Conservation (phyloP, 2,797 vertebrate genomes). For the Antrozous pallidus region DNA sequence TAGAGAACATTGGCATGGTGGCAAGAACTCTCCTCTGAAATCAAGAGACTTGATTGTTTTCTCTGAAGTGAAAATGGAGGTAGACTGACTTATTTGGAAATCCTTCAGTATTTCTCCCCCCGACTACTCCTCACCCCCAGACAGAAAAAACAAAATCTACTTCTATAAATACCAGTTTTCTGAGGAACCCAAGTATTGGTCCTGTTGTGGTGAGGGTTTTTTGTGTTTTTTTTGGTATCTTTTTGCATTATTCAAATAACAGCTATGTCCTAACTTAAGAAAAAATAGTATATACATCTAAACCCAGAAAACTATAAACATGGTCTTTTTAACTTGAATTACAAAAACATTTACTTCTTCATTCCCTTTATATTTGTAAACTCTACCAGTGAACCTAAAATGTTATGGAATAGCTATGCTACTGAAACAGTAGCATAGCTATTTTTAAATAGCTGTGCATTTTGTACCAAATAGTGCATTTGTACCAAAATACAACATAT, state of each 20-base stretch:
- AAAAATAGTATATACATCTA: neutral
- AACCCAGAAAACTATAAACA: slow-evolving; percentile 3
- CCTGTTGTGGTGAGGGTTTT: neutral
- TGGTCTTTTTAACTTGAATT: neutral
- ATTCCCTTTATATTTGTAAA: slow-evolving; percentile 2
- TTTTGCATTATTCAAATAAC: neutral
- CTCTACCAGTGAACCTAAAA: neutral
- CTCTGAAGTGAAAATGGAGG: neutral
- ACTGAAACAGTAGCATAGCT: neutral
- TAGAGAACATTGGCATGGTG: neutral
- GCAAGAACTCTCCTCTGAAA: neutral
- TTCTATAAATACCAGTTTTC: neutral
- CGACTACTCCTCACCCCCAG: rapidly evolving
- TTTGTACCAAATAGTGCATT: neutral
- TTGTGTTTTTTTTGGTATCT: neutral
- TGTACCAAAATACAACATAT: neutral
- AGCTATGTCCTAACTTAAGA: neutral
- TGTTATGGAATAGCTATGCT: slow-evolving; percentile 10
- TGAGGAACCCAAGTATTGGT: neutral
- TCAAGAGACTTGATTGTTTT: neutral
- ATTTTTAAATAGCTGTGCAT: slow-evolving; percentile 4
- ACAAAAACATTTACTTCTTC: neutral
- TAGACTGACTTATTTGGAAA: neutral
- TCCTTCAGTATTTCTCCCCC: neutral
- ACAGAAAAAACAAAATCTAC: neutral